Evolutionary conservation across 92 coral and sea anemone genomes (phyloP), one percentile per base, ranked within the genome.

Genomic region (Porites cylindrica): DNA sequence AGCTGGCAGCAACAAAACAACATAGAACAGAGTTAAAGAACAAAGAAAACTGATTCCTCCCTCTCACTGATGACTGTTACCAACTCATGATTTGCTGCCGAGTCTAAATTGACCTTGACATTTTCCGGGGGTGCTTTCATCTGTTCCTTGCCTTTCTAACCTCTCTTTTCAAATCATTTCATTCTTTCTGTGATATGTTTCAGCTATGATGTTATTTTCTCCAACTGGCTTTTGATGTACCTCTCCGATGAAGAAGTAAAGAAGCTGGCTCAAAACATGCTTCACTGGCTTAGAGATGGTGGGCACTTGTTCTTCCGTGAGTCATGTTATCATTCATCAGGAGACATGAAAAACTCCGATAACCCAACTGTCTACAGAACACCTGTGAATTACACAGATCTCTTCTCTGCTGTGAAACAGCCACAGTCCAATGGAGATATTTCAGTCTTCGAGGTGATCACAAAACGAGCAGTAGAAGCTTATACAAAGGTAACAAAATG

Each of bases 191-290:
- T 23, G 5, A 51, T 53, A 16, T 12, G 6, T 53, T 38, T 50
- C 59, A 93, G 96, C 70, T 89, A 91, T 65, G 96, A 93, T 70
- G 78, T 91, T 10, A 93, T 93, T 14, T 93, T 93, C 88, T 93
- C 96, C 75, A 93, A 93, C 89, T 93, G 96, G 96, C 91, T 93
- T 12, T 85, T 93, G 21, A 93, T 93, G 96, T 93, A 93, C 75
- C 91, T 93, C 51, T 88, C 94, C 12, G 94, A 93, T 86, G 91
- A 84, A 79, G 96, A 93, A 70, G 82, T 93, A 19, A 60, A 84
- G 64, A 71, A 83, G 82, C 82, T 93, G 86, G 96, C 94, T 11
- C 68, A 81, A 90, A 93, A 91, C 78, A 85, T 91, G 92, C 79
- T 93, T 18, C 79, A 63, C 1, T 93, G 96, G 96, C 83, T 93